Evolutionary conservation across 2,797 vertebrate species (phyloP).

Genomic region (Pygocentrus nattereri): DNA sequence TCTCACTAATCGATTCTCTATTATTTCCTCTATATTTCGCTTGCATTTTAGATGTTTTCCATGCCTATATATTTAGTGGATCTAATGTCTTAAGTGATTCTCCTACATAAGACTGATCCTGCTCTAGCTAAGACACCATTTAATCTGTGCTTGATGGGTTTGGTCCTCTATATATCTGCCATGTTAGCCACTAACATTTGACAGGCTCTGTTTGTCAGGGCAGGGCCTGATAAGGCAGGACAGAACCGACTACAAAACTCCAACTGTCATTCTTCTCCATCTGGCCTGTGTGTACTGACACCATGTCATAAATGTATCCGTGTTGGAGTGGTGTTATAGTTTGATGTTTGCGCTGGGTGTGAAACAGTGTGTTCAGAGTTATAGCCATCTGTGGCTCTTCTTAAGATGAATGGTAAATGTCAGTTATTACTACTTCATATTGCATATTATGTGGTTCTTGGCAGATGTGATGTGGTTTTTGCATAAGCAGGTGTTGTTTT

Average conservation of each 20-base stretch:
- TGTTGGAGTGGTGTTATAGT: constrained; percentile 52
- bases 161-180: constrained; percentile 64
- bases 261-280: constrained; percentile 56
- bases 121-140: constrained; percentile 69
- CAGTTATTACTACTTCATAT: not conserved
- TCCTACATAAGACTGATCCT: constrained; percentile 73
- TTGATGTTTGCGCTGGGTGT: not conserved
- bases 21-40: not conserved
- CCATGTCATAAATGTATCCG: constrained; percentile 61
- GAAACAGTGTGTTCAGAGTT: not conserved
- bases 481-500: not conserved
- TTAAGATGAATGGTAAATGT: not conserved
- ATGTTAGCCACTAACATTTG: constrained; percentile 70
- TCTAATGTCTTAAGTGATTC: constrained; percentile 3
- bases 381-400: constrained; percentile 5
- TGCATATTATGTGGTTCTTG: not conserved
- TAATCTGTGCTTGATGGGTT: constrained; percentile 68
- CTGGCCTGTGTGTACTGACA: constrained; percentile 48
- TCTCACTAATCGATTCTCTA: too few relatives aligned
- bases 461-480: not conserved
- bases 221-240: constrained; percentile 55
- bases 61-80: not conserved
- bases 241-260: constrained; percentile 42
- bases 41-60: not conserved
- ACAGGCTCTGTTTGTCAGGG: constrained; percentile 74